These are phyloP conservation scores for Rotaria magnacalcarata DNA, from an alignment of 2,888 invertebrate genomes.

Conservation along the genomic window DNA sequence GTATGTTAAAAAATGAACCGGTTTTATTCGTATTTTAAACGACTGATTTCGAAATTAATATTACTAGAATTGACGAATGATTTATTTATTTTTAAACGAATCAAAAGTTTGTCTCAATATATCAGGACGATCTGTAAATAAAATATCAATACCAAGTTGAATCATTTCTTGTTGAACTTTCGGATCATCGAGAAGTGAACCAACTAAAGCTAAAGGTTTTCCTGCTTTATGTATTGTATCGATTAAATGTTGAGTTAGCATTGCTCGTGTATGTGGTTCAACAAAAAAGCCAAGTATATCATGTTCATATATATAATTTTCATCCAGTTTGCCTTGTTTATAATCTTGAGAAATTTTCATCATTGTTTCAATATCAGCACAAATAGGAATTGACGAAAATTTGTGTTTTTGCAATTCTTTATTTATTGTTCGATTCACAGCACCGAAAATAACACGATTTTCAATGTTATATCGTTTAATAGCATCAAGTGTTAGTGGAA, in stretches of 20 bases:
- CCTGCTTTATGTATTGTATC: background rate
- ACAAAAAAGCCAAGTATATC: constrained; percentile 3
- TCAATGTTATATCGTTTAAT: background rate
- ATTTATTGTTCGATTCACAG: background rate
- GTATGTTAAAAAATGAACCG: too few species aligned
- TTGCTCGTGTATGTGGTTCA: background rate
- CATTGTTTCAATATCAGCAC: constrained; percentile 28
- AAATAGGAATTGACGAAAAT: background rate
- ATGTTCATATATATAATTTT: background rate
- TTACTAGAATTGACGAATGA: too few species aligned
- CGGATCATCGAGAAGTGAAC: background rate
- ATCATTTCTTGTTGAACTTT: background rate
- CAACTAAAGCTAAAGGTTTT: background rate
- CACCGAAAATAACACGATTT: constrained; percentile 12
- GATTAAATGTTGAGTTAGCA: background rate
- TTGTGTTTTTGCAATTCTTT: background rate
- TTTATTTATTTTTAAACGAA: background rate
- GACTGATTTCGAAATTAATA: too few species aligned
- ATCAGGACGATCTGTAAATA: constrained; percentile 16
- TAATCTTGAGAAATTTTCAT: background rate
- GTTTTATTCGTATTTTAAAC: too few species aligned
- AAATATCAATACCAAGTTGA: background rate
- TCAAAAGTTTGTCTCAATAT: background rate
- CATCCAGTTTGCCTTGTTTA: background rate
- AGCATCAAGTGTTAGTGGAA: background rate